Base-by-base conservation (phyloP, 2,113 vertebrate species). In the Plectropomus leopardus region DNA sequence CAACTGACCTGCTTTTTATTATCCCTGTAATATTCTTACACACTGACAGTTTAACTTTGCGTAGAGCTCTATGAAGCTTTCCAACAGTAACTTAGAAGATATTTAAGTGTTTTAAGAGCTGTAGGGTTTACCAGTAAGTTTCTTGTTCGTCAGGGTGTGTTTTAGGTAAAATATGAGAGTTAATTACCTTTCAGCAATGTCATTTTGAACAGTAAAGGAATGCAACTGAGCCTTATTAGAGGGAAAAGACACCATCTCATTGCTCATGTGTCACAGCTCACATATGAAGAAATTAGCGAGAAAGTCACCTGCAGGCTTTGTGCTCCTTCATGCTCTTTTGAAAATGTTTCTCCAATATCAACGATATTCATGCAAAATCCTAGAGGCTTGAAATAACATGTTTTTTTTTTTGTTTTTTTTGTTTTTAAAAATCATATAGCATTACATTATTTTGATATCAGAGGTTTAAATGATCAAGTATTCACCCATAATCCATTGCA, bases 31-130 rank as follows among this genome's bases (percentile, higher is more conserved):
- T 19, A 44, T 30, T 19, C 14, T 57, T 34, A 3, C 0, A 24
- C 1, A 15, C 32, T 30, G 23, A 11, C 23, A 44, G 10, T 42
- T 81, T 16, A 69, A 82, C 47, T 63, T 76, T 45, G 30, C 44
- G 28, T 3, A 17, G 16, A 16, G 13, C 42, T 55, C 11, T 64
- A 1, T 4, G 4, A 0, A 14, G 15, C 17, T 30, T n/a, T 19
- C 7, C 16, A 10, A 14, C n/a, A 24, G 16, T 3, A 30, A 45
- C 26, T 32, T 55, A 26, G 8, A 4, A 21, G 21, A 55, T 11
- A 15, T 61, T 32, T 42, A 4, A 42, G 32, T 11, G 59, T 1
- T 15, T 36, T 4, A 61, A 45, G 3, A 45, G 16, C n/a, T 48
- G 0, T 4, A 4, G 17, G 34, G 6, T 36, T 19, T 8, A 34